Conservation (phyloP, 2,888 invertebrate genomes). For the Melanchra persicariae region DNA sequence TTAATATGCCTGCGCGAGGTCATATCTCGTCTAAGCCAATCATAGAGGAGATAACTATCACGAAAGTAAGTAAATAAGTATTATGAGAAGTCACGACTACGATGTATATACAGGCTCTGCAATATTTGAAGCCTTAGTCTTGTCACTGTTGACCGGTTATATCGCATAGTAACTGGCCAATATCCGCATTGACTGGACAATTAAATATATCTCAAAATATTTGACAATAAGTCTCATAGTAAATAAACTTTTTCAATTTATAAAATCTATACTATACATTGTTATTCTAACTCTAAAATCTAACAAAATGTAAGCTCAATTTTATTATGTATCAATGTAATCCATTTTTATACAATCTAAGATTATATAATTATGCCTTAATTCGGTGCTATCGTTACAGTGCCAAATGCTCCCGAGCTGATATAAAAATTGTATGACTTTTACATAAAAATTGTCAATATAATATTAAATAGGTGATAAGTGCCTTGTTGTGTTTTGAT, state of each 20-base stretch:
- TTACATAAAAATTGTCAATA: slow-evolving; percentile 66
- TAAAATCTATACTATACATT: slow-evolving; percentile 34
- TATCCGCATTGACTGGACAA: neutral
- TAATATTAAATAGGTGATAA: slow-evolving; percentile 70
- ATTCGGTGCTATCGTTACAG: slow-evolving; percentile 65
- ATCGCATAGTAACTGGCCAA: slow-evolving; percentile 2
- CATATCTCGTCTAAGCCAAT: slow-evolving; percentile 18
- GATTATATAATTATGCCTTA: slow-evolving; percentile 44
- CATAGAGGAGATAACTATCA: neutral
- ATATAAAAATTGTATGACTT: slow-evolving; percentile 63
- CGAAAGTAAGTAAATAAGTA: slow-evolving; percentile 31
- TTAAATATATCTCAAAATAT: neutral
- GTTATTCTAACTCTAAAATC: slow-evolving; percentile 46
- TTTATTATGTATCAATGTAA: slow-evolving; percentile 48
- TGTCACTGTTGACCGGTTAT: neutral
- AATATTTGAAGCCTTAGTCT: slow-evolving; percentile 32
- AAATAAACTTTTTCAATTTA: slow-evolving; percentile 35
- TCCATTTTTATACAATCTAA: slow-evolving; percentile 63
- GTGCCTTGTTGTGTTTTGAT: slow-evolving; percentile 85
- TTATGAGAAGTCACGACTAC: slow-evolving; percentile 23
- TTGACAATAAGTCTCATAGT: slow-evolving; percentile 18
- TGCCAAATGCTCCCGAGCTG: slow-evolving; percentile 70
- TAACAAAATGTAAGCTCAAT: slow-evolving; percentile 61
- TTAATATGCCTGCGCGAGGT: neutral
- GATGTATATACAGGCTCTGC: slow-evolving; percentile 11